These are phyloP conservation scores for Colistium nudipinnis DNA, from an alignment of 2,113 vertebrate genomes.

Conservation along the genomic window DNA sequence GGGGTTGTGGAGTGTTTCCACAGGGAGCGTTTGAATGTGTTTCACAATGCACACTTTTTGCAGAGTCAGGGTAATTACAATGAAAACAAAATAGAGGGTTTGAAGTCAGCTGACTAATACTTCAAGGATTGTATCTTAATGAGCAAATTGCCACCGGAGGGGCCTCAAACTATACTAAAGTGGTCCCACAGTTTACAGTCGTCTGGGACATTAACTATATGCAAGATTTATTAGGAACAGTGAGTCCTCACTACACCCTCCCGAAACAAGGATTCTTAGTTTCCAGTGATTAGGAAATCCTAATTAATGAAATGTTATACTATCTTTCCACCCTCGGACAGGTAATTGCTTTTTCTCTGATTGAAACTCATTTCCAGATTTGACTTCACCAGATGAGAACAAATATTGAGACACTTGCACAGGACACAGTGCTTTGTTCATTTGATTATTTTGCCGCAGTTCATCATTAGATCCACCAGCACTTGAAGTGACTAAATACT, in stretches of 20 bases:
- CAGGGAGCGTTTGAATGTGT: conserved; percentile 37
- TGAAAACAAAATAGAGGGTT: too few relatives aligned
- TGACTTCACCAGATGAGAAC: neutral
- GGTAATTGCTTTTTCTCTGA: neutral
- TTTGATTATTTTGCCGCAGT: neutral
- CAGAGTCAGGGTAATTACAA: conserved; percentile 44
- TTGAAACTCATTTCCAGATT: conserved; percentile 1
- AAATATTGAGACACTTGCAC: too few relatives aligned
- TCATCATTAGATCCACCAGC: neutral
- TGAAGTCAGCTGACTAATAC: conserved; percentile 28
- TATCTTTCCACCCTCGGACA: neutral
- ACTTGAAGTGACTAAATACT: neutral
- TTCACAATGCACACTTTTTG: conserved; percentile 52
- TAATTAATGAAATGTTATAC: neutral
- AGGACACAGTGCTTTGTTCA: neutral
- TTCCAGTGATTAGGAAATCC: neutral
- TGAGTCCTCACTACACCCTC: too few relatives aligned
- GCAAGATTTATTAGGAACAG: neutral
- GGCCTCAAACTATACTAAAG: conserved; percentile 37
- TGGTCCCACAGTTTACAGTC: neutral
- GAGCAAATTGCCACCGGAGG: conserved; percentile 24
- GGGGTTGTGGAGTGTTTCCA: too few relatives aligned
- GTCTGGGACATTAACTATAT: conserved; percentile 3
- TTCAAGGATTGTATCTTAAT: conserved; percentile 33
- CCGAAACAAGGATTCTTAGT: neutral